A percentile compares a stretch with the other conserved stretches of the same genome.
phyloP scores from a whole-genome alignment of 2,888 invertebrate genomes.

The Mechanitis messenoides region DNA sequence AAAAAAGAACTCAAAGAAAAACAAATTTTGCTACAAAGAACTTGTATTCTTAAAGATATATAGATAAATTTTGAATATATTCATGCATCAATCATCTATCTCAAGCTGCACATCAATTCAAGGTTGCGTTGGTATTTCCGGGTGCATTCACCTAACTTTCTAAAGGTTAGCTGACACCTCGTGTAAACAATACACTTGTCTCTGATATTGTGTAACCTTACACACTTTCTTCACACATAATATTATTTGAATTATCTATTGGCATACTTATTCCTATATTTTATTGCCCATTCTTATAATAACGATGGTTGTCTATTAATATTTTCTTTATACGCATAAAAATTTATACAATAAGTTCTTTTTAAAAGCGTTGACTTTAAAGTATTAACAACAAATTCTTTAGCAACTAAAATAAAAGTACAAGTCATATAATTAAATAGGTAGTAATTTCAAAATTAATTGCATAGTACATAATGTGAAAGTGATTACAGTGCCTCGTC shows the following conservation, averaged over 20 bases:
- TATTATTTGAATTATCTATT: constrained; percentile 15
- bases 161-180: constrained; percentile 31
- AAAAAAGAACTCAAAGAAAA: constrained; percentile 7
- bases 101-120: constrained; percentile 9
- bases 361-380: too few species aligned
- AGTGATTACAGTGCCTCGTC: constrained; percentile 2
- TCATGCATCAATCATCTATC: background rate
- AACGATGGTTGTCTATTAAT: too few species aligned
- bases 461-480: constrained; percentile 3
- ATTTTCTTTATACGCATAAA: too few species aligned
- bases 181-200: constrained; percentile 28
- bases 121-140: constrained; percentile 25
- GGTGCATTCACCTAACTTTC: constrained; percentile 33
- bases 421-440: background rate
- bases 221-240: constrained; percentile 23
- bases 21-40: constrained; percentile 15
- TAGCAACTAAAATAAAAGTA: background rate
- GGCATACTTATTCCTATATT: background rate
- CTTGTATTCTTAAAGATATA: constrained; percentile 3
- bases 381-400: too few species aligned
- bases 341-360: too few species aligned
- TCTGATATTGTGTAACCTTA: constrained; percentile 19
- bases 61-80: background rate
- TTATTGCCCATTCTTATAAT: background rate
- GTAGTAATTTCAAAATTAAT: constrained; percentile 4